A percentile compares a stretch with the other conserved stretches of the same genome.
Conservation (phyloP, 2,797 vertebrate genomes). For the Gobio occitaniae region DNA sequence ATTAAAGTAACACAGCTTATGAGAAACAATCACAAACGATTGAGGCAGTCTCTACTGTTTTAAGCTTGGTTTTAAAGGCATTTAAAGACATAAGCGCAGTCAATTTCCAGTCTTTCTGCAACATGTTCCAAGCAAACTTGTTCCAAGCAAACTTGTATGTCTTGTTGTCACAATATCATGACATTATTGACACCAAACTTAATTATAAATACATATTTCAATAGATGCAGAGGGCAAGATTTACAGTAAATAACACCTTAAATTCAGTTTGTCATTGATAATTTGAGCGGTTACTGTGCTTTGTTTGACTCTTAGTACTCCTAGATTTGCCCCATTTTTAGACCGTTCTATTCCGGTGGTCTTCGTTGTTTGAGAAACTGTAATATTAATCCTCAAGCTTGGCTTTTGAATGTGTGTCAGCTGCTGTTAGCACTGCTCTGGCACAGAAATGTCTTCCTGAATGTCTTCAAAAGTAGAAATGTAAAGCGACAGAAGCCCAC, state of each 20-base stretch:
- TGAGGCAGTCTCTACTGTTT: too few species aligned
- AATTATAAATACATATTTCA: neutral
- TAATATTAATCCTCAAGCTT: constrained; percentile 36
- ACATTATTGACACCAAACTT: neutral
- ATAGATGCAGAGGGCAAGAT: neutral
- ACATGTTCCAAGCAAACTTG: too few species aligned
- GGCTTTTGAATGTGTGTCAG: constrained; percentile 19
- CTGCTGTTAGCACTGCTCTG: constrained; percentile 20
- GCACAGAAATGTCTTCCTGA: constrained; percentile 13
- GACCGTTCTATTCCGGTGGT: neutral
- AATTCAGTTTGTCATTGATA: neutral
- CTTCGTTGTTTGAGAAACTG: constrained; percentile 21
- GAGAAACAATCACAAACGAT: too few species aligned
- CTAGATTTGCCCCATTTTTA: neutral
- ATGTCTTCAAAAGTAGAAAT: neutral
- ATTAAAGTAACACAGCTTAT: too few species aligned
- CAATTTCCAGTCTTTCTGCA: too few species aligned
- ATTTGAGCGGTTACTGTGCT: neutral
- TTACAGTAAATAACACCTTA: neutral
- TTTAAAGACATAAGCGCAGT: too few species aligned
- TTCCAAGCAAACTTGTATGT: neutral
- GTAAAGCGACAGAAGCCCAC: neutral
- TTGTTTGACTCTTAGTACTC: neutral
- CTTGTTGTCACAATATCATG: neutral
- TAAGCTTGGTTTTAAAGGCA: too few species aligned